Base-by-base conservation (phyloP, 2,113 vertebrate genomes). In the Nothobranchius kuhntae region DNA sequence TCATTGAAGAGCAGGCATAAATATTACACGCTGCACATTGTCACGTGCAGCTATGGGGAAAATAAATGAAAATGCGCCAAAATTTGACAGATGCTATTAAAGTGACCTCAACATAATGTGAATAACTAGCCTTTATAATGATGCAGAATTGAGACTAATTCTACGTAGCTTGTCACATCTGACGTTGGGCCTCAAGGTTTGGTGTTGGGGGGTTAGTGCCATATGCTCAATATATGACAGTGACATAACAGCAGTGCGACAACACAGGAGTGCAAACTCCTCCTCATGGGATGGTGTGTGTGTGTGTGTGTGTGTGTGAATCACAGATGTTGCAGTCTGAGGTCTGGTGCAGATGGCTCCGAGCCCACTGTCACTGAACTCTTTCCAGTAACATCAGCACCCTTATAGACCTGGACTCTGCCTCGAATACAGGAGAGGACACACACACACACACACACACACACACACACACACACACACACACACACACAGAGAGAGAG, bases 61-160 rank as follows among this genome's bases (percentile, higher is more conserved):
- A 86, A 85, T 84, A 87, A 81, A 87, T 89, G 76, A 87, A 88
- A 88, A 86, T 73, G 84, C 62, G 26, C 61, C 61, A 73, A 85
- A 85, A 87, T 88, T 86, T 91, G 87, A 89, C 84, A 89, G 84
- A 86, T 82, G 80, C 87, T 86, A 78, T 70, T 83, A 84, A 75
- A 87, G 70, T 84, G 90, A 89, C 90, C 89, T 86, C 86, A 64
- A 69, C 68, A 68, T 84, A 78, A 90, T 84, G 76, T 79, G 68
- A 87, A 78, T 86, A 83, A 87, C 77, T 78, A 77, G 45, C 86
- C 75, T 86, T 89, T 89, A 86, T 84, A 77, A 83, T 54, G 21
- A 62, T 68, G 77, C 73, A 87, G 84, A 88, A 89, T 86, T 89
- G 78, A 85, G 85, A 80, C 86, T 89, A 84, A 89, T 90, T 90